A percentile compares a stretch with the other conserved stretches of the same genome.
These are phyloP conservation scores for Andrena minutula DNA, from an alignment of 2,888 invertebrate genomes.

Conservation along the genomic window DNA sequence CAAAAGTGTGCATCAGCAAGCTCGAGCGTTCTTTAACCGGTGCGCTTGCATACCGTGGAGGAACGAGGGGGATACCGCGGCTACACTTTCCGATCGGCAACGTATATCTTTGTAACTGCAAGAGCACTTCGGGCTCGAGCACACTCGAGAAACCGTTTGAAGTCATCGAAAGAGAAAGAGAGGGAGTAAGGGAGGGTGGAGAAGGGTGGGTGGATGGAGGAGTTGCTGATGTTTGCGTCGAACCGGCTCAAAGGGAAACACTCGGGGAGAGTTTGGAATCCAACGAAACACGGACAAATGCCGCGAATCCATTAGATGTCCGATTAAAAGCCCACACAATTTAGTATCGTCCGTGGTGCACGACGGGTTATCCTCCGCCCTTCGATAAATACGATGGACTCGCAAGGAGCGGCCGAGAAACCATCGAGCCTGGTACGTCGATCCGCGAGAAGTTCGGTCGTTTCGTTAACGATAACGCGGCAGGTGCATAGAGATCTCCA, in stretches of 20 bases:
- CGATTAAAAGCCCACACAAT: constrained; percentile 50
- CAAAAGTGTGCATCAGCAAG: constrained; percentile 62
- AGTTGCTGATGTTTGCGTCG: constrained; percentile 62
- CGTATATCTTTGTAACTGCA: constrained; percentile 69
- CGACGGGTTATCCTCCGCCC: background rate
- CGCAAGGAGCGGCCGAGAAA: background rate
- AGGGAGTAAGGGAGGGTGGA: background rate
- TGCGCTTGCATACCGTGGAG: constrained; percentile 36
- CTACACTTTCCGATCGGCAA: constrained; percentile 65
- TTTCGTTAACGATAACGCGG: constrained; percentile 34
- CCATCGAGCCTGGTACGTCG: no score
- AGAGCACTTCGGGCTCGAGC: constrained; percentile 70
- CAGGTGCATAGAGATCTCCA: constrained; percentile 38
- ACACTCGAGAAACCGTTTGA: constrained; percentile 70
- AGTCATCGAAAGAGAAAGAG: constrained; percentile 65
- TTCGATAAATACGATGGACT: background rate
- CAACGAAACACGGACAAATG: constrained; percentile 45
- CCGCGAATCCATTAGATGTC: constrained; percentile 45
- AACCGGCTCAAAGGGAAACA: constrained; percentile 57
- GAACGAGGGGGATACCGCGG: constrained; percentile 45
- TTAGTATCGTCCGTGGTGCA: background rate
- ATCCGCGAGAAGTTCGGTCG: constrained; percentile 15
- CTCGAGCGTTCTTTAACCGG: constrained; percentile 57
- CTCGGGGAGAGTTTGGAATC: constrained; percentile 42
- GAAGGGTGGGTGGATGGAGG: constrained; percentile 28